phyloP scores from a whole-genome alignment of 2,113 vertebrate genomes.

The Anser brachyrhynchus region DNA sequence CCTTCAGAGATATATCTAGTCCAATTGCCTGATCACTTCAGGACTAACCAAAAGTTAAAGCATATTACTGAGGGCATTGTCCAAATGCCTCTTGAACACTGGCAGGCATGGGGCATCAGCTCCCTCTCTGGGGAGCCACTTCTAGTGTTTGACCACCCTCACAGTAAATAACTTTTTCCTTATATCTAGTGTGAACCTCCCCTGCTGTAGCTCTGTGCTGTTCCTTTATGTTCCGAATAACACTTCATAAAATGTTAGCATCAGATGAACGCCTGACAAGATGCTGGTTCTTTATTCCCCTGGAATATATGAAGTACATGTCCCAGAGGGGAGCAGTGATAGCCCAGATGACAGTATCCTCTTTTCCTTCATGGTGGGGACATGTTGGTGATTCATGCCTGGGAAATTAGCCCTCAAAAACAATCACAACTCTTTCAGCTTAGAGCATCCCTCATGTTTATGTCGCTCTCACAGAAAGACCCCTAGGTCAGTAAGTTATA shows the following conservation, averaged over 20 bases:
- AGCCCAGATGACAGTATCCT: not conserved
- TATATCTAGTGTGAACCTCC: not conserved
- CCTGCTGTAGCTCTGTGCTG: not conserved
- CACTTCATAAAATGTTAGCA: not conserved
- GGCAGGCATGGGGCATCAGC: not conserved
- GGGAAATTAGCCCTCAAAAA: not conserved
- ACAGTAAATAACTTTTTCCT: not conserved
- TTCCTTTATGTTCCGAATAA: not conserved
- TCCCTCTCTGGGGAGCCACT: not conserved
- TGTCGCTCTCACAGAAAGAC: not conserved
- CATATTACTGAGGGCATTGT: not conserved
- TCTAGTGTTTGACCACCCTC: not conserved
- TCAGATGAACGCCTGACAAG: not conserved
- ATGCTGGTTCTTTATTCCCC: not conserved
- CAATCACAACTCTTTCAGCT: not conserved
- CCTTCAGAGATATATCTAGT: not conserved
- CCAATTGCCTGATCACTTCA: not conserved
- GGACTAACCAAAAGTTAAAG: not conserved
- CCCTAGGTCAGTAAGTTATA: not conserved
- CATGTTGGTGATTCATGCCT: not conserved
- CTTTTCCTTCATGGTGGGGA: not conserved
- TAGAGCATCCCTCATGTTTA: not conserved
- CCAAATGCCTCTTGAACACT: not conserved
- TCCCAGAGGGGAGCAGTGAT: not conserved
- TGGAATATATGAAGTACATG: rapidly evolving